phyloP scores from a whole-genome alignment of 2,797 vertebrate species.

The Poeciliopsis gracilis region DNA sequence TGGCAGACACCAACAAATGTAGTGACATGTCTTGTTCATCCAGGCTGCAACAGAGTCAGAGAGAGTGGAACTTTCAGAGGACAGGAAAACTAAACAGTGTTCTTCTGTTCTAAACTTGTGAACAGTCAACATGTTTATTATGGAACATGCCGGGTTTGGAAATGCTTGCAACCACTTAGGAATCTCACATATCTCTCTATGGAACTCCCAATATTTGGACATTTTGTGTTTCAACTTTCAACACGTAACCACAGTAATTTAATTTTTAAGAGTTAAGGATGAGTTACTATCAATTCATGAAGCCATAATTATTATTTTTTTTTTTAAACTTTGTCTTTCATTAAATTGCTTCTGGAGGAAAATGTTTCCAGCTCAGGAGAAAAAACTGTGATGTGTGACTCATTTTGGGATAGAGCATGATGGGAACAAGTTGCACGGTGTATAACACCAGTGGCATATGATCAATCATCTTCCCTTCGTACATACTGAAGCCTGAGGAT shows the following conservation, averaged over 20 bases:
- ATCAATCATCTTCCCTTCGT: conserved; percentile 45
- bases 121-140: neutral
- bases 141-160: neutral
- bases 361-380: conserved; percentile 31
- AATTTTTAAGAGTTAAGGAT: neutral
- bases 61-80: neutral
- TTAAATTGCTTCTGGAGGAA: conserved; percentile 10
- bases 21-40: neutral
- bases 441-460: conserved; percentile 32
- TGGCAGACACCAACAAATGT: neutral
- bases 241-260: neutral
- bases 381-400: conserved; percentile 47
- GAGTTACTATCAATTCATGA: neutral
- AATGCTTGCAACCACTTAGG: neutral
- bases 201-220: neutral
- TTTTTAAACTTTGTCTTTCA: neutral
- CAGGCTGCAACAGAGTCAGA: neutral
- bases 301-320: neutral
- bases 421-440: conserved; percentile 24
- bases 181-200: neutral
- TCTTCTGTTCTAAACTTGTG: neutral
- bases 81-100: neutral
- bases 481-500: conserved; percentile 21
- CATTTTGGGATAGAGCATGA: conserved; percentile 32
- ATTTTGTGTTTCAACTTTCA: neutral